phyloP scores from a whole-genome alignment of 2,113 vertebrate genomes.

The Clarias batrachus region DNA sequence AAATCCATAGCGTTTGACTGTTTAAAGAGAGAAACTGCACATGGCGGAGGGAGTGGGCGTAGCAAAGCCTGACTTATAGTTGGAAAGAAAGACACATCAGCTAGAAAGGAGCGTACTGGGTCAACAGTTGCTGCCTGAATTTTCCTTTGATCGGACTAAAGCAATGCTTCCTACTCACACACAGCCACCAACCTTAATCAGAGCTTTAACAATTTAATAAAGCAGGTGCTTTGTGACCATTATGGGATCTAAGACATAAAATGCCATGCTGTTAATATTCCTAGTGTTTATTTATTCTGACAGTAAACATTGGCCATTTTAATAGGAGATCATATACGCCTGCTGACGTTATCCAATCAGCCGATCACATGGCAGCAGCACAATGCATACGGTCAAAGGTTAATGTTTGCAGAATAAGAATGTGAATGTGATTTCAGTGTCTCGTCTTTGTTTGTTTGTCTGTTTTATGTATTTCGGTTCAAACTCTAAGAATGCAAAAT shows the following conservation, averaged over 20 bases:
- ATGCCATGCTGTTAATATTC: neutral
- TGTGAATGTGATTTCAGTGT: neutral
- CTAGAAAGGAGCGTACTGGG: neutral
- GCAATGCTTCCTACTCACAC: neutral
- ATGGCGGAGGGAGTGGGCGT: neutral
- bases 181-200: neutral
- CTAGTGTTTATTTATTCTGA: neutral
- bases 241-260: neutral
- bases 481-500: no score
- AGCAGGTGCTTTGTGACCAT: neutral
- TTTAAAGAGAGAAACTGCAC: conserved; percentile 6
- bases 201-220: neutral
- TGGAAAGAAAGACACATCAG: neutral
- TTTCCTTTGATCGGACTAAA: neutral
- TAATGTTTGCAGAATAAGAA: neutral
- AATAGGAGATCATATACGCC: neutral
- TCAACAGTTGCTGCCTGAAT: neutral
- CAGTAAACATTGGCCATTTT: neutral
- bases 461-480: neutral
- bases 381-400: neutral
- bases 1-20: conserved; percentile 34
- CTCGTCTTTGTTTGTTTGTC: neutral
- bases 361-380: neutral
- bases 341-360: neutral
- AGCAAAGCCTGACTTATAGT: neutral